Evolutionary conservation across 2,113 vertebrate genomes (phyloP).

Genomic region (Pipra filicauda): DNA sequence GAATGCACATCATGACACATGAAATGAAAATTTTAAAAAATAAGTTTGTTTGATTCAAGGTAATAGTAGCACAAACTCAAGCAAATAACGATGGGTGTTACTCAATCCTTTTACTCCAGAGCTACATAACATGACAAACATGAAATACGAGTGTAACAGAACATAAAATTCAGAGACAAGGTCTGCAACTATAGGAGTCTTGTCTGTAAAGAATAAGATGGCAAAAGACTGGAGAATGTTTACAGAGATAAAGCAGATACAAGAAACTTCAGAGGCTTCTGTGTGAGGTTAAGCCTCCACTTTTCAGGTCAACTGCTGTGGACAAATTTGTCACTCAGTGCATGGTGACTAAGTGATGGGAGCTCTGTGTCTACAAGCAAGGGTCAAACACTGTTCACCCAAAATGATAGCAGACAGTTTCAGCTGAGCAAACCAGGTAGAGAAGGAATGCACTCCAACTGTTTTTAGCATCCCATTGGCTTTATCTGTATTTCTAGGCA

Average conservation of each 20-base stretch:
- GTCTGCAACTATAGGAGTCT: background rate
- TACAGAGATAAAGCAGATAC: conserved; percentile 65
- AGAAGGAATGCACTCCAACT: conserved; percentile 64
- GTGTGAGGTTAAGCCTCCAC: conserved; percentile 45
- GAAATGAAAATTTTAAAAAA: background rate
- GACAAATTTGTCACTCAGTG: conserved; percentile 61
- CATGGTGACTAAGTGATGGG: background rate
- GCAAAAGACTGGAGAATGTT: conserved; percentile 6
- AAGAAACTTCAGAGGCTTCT: conserved; percentile 56
- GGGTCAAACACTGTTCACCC: conserved; percentile 9
- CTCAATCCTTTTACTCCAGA: background rate
- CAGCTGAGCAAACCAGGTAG: conserved; percentile 46
- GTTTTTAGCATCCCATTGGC: conserved; percentile 52
- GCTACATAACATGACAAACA: background rate
- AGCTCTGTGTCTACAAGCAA: conserved; percentile 5
- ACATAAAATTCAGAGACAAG: background rate
- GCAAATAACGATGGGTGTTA: background rate
- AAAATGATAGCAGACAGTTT: conserved; percentile 14
- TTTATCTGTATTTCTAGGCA: conserved; percentile 68
- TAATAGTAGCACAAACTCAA: background rate
- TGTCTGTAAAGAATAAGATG: background rate
- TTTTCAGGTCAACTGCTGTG: conserved; percentile 50
- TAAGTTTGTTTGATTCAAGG: background rate
- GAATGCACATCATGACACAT: background rate
- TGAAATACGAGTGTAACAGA: background rate